Evolutionary conservation across 2,113 vertebrate genomes (phyloP).

Genomic region (Himantopus leucocephalus): DNA sequence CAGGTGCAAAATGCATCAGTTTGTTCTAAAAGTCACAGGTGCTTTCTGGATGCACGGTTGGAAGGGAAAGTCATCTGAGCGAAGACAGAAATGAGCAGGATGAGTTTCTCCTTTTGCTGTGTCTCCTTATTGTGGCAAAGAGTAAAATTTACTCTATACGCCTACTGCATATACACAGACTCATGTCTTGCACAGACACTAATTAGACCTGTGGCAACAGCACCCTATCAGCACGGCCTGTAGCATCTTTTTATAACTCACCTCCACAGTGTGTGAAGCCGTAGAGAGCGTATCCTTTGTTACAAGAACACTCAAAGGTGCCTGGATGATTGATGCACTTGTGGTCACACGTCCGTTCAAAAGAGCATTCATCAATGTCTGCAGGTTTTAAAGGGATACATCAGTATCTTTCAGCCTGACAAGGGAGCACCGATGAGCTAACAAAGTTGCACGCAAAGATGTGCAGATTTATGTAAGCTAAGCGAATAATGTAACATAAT

Average conservation of each 20-base stretch:
- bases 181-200: neutral
- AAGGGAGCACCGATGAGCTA: neutral
- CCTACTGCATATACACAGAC: neutral
- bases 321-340: slow-evolving; percentile 92
- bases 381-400: slow-evolving; percentile 70
- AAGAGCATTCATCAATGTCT: slow-evolving; percentile 98
- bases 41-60: neutral
- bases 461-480: neutral
- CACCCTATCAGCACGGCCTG: neutral
- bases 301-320: slow-evolving; percentile 89
- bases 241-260: slow-evolving; percentile 59
- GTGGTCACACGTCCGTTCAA: slow-evolving; percentile 95
- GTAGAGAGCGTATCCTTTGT: slow-evolving; percentile 91
- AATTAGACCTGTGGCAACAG: neutral
- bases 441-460: neutral
- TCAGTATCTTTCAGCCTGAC: neutral
- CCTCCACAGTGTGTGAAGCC: slow-evolving; percentile 95
- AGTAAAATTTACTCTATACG: neutral
- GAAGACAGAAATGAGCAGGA: neutral
- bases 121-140: neutral
- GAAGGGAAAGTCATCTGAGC: neutral
- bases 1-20: neutral
- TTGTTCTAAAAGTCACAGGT: neutral
- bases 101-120: neutral
- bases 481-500: neutral